Evolutionary conservation across 1,140 invertebrate genomes (phyloP).

Genomic region (Vanessa tameamea): DNA sequence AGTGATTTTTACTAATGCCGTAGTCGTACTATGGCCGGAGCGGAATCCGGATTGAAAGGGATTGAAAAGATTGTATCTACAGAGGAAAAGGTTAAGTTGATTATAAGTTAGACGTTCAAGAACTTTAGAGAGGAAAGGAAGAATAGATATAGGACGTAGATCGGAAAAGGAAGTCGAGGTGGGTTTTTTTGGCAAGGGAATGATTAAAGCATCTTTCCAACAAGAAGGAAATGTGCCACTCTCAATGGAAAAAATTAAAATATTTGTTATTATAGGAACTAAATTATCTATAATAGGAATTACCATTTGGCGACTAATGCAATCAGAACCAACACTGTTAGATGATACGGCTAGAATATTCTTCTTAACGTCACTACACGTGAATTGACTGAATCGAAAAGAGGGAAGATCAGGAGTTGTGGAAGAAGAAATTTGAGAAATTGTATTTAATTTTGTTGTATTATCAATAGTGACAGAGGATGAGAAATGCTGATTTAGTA

Average conservation of each 20-base stretch:
- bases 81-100: neutral
- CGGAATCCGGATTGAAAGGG: neutral
- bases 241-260: neutral
- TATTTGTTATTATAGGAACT: neutral
- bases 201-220: neutral
- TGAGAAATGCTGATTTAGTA: constrained; percentile 1
- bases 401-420: too few species aligned
- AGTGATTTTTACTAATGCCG: neutral
- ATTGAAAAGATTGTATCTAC: neutral
- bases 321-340: too few species aligned
- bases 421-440: too few species aligned
- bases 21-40: neutral
- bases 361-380: too few species aligned
- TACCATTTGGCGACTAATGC: too few species aligned
- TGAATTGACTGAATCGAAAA: too few species aligned
- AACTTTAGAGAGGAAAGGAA: neutral
- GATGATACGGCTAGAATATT: too few species aligned
- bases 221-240: neutral
- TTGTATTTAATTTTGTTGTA: neutral
- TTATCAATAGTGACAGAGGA: neutral
- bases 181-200: neutral
- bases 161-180: neutral
- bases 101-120: neutral
- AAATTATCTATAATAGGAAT: too few species aligned
- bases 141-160: neutral